Evolutionary conservation across 2,113 vertebrate genomes (phyloP), one percentile per base, ranked within the genome.

Genomic region (Albula glossodonta): DNA sequence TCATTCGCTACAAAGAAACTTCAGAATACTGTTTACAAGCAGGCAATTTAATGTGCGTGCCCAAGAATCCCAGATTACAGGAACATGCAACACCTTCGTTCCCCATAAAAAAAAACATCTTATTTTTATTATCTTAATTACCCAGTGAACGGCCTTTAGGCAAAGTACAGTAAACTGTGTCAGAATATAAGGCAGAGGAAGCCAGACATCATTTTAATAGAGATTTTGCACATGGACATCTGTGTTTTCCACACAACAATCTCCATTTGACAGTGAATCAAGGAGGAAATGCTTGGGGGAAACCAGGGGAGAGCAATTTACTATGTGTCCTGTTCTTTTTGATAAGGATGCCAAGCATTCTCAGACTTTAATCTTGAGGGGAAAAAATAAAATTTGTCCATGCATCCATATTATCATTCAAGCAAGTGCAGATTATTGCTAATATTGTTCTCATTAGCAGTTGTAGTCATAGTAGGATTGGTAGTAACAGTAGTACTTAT

Each of bases 191-290:
- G 70, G 49, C 12, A 56, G 56, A 85, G 51, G 74, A 78, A 80
- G 17, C 56, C 78, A 86, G 56, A 50, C 63, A 70, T 86, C 13
- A 86, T 82, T 86, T 86, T 82, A 77, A 41, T 81, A 81, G 22
- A 57, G 63, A 50, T 52, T 81, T 41, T 70, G 51, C 79, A 80
- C 57, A 49, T 41, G 25, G 52, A 85, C 84, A 80, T 85, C 74
- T 57, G 53, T 50, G 78, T 81, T 80, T 86, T 86, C 49, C 31
- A 70, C 78, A 80, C 48, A 70, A 81, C 66, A 51, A 82, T 13
- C 50, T 51, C 80, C 49, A 74, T 53, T 63, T 74, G 53, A 41
- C 79, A 82, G 56, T 49, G 48, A 77, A 86, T 82, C 50, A 77
- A 77, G 13, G 31, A 86, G n/a, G 80, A 86, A 70, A 86, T 82